phyloP scores from a whole-genome alignment of 1,140 invertebrate genomes.

The Philotrypesis tridentata region DNA sequence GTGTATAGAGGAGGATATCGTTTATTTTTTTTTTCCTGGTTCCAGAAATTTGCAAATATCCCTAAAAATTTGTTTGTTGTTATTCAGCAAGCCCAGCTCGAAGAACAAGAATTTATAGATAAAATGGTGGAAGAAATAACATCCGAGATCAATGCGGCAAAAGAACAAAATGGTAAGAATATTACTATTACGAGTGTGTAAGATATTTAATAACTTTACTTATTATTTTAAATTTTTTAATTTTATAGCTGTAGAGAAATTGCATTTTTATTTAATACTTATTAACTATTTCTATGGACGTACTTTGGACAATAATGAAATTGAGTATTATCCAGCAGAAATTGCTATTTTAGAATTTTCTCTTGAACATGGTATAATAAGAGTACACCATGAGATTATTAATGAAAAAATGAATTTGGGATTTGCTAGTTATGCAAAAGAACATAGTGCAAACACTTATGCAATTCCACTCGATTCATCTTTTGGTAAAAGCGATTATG shows the following conservation, averaged over 20 bases:
- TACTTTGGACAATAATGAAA: conserved; percentile 46
- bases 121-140: conserved; percentile 58
- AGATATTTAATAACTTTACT: conserved; percentile 7
- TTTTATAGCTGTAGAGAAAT: conserved; percentile 54
- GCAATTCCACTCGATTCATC: conserved; percentile 68
- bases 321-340: conserved; percentile 68
- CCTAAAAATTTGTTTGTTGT: no score
- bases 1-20: no score
- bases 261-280: conserved; percentile 69
- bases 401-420: conserved; percentile 73
- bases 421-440: conserved; percentile 71
- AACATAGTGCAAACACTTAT: conserved; percentile 71
- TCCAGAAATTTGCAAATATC: no score
- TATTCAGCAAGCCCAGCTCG: conserved; percentile 32
- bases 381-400: conserved; percentile 73
- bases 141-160: conserved; percentile 30
- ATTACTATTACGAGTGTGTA: background rate
- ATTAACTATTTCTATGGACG: conserved; percentile 68
- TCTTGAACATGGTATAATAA: no score
- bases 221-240: conserved; percentile 27
- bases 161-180: conserved; percentile 48
- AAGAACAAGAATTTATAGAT: conserved; percentile 46
- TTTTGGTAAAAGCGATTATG: conserved; percentile 57
- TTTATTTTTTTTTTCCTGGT: no score
- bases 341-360: conserved; percentile 70